Percentiles rank a stretch among this genome's conserved stretches.
Conservation (phyloP, 2,888 invertebrate species). For the Dolichomitus sp. region DNA sequence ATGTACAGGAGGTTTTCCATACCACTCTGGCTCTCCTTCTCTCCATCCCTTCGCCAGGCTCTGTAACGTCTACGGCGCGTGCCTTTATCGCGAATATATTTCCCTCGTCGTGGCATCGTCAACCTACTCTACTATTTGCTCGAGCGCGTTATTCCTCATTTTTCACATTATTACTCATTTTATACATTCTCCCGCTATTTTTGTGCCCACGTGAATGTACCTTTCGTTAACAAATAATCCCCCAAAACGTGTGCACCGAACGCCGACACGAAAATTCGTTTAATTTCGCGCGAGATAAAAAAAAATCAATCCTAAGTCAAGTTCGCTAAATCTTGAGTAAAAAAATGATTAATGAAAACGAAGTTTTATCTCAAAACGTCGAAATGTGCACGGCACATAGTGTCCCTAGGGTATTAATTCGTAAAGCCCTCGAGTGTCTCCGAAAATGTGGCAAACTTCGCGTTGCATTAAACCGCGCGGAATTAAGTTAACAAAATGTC, state of each 20-base stretch:
- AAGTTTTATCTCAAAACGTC: conserved; percentile 9
- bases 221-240: conserved; percentile 27
- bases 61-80: conserved; percentile 46
- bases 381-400: conserved; percentile 58
- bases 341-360: conserved; percentile 1
- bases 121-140: conserved; percentile 70
- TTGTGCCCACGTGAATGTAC: conserved; percentile 69
- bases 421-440: not conserved
- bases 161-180: conserved; percentile 50
- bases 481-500: not conserved
- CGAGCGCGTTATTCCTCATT: conserved; percentile 58
- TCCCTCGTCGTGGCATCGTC: conserved; percentile 64
- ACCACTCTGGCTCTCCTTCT: conserved; percentile 69
- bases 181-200: conserved; percentile 65
- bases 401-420: not conserved
- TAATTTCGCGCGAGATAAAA: not conserved
- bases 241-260: not conserved
- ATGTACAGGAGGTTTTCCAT: conserved; percentile 82
- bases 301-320: conserved; percentile 15
- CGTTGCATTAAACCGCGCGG: not conserved
- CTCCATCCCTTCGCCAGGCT: conserved; percentile 41
- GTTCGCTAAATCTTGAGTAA: not conserved
- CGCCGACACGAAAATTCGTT: not conserved
- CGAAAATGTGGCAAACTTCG: not conserved
- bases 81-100: conserved; percentile 31